Conservation (phyloP, 2,113 vertebrate species). For the Pachypanchax playfairii region DNA sequence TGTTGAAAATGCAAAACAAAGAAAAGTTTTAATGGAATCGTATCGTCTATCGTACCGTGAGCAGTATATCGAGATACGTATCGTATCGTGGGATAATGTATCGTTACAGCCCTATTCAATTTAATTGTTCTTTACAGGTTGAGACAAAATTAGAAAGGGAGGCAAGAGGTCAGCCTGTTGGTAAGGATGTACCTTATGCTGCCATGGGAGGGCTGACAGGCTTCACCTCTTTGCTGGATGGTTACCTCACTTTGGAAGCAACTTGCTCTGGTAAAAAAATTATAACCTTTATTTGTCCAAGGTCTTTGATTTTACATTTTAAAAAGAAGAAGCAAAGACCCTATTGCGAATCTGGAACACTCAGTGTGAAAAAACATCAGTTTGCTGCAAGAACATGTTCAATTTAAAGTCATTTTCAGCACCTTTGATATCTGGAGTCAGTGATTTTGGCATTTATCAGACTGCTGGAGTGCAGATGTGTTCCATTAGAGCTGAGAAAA, state of each 20-base stretch:
- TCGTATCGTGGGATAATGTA: too few relatives aligned
- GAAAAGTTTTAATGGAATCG: too few relatives aligned
- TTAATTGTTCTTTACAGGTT: constrained; percentile 67
- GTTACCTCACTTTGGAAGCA: constrained; percentile 84
- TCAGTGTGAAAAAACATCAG: background rate
- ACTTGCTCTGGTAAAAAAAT: constrained; percentile 76
- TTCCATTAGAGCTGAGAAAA: constrained; percentile 56
- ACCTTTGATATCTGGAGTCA: constrained; percentile 7
- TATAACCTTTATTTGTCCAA: background rate
- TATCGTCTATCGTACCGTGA: too few relatives aligned
- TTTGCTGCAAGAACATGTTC: background rate
- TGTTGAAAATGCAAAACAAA: too few relatives aligned
- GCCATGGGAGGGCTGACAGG: constrained; percentile 92
- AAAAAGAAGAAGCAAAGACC: background rate
- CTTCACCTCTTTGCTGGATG: constrained; percentile 89
- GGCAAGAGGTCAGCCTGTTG: constrained; percentile 83
- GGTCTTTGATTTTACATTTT: too few relatives aligned
- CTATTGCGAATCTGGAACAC: background rate
- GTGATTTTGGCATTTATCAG: constrained; percentile 1
- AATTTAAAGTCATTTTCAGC: background rate
- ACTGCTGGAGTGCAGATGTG: background rate
- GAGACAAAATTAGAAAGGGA: constrained; percentile 86
- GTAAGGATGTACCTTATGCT: constrained; percentile 84
- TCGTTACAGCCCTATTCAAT: too few relatives aligned
- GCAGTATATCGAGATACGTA: too few relatives aligned